phyloP scores from a whole-genome alignment of 2,113 vertebrate genomes.

The Vidua macroura region DNA sequence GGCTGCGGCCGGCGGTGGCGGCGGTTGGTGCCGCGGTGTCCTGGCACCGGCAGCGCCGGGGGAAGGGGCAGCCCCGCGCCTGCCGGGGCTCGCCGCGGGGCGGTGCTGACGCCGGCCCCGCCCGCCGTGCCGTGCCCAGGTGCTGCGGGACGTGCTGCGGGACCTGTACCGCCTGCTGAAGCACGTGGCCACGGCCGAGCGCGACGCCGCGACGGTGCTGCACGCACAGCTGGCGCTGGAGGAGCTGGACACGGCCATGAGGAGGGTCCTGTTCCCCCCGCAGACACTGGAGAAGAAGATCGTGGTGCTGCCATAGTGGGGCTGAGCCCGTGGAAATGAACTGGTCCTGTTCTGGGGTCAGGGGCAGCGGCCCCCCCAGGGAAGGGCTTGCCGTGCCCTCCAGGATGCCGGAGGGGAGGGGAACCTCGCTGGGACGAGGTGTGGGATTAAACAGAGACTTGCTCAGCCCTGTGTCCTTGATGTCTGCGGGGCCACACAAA shows the following conservation, averaged over 20 bases:
- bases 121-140: constrained; percentile 50
- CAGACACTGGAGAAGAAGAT: constrained; percentile 93
- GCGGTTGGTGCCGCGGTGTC: background rate
- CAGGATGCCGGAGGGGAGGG: accelerated
- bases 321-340: background rate
- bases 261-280: constrained; percentile 82
- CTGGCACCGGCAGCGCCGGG: accelerated
- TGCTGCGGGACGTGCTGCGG: constrained; percentile 83
- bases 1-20: background rate
- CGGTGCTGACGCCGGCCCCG: accelerated
- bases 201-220: constrained; percentile 76
- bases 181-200: constrained; percentile 77
- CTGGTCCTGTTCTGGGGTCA: accelerated
- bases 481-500: accelerated
- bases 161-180: constrained; percentile 93
- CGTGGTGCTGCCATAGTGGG: constrained; percentile 78
- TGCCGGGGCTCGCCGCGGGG: accelerated
- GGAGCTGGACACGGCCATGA: constrained; percentile 84
- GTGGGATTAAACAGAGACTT: background rate
- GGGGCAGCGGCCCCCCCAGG: accelerated
- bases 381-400: background rate
- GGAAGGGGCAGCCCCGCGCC: background rate
- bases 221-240: constrained; percentile 91
- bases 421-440: background rate
- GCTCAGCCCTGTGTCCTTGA: background rate